phyloP scores from a whole-genome alignment of 2,797 vertebrate species.

The Darevskia mixta region DNA sequence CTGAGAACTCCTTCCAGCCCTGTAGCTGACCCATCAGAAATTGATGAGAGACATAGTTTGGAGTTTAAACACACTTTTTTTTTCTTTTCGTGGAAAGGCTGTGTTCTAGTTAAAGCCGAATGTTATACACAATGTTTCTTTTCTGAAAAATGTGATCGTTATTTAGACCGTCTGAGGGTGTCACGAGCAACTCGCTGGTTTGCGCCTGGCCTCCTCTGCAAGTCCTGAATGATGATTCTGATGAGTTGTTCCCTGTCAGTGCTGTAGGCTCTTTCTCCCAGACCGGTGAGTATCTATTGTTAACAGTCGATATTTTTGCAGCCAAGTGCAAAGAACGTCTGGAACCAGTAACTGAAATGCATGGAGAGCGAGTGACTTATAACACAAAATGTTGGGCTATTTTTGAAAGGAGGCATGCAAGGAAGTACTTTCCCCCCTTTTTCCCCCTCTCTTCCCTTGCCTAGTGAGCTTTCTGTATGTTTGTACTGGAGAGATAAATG shows the following conservation, averaged over 20 bases:
- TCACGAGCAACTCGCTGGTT: conserved; percentile 81
- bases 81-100: background rate
- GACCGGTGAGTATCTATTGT: conserved; percentile 80
- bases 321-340: background rate
- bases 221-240: conserved; percentile 83
- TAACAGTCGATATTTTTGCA: background rate
- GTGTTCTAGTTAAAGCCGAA: background rate
- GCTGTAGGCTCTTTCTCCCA: conserved; percentile 81
- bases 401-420: no score
- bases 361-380: background rate
- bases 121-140: background rate
- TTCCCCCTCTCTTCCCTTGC: no score
- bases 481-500: no score
- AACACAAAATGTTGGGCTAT: no score
- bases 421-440: no score
- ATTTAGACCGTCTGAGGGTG: conserved; percentile 84
- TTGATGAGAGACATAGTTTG: background rate
- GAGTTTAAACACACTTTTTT: background rate
- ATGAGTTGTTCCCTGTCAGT: conserved; percentile 89
- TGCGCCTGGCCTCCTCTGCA: conserved; percentile 91
- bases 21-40: no score
- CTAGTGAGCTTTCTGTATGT: no score
- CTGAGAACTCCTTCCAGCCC: no score
- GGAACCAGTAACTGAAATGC: background rate
- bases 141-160: conserved; percentile 6